Evolutionary conservation across 53 echinoderm and acorn worm species (phyloP), one percentile per base, ranked within the genome.

Genomic region (Crossaster papposus): DNA sequence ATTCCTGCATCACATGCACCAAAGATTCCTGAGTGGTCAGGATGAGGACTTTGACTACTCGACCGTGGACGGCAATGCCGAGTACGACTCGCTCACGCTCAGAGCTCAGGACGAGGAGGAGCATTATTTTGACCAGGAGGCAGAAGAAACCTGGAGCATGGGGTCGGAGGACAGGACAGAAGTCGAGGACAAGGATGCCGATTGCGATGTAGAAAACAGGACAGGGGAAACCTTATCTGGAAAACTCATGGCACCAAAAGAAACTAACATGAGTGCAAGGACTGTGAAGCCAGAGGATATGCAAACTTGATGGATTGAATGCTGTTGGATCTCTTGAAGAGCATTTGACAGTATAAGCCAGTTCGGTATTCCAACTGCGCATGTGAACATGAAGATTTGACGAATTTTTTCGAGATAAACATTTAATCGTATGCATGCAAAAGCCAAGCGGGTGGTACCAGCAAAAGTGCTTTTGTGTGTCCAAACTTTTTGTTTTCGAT

Each of bases 1-100:
- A 82, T 96, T 96, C 92, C 75, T 91, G 51, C 84, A 89, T 53
- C 81, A 91, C 83, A 96, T 96, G 97, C 92, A 92, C 54, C 90
- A 85, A 72, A 79, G 94, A 79, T 96, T 96, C 88, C 89, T 96
- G 31, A 92, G 90, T 22, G 97, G 97, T 14, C 72, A 92, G 52
- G 97, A 96, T 50, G 71, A 92, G 62, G 94, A 96, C 58, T 96
- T 96, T 94, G 92, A 96, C 83, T 96, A 96, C 70, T 77, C 91
- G n/a, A 84, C 80, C 12, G 95, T 96, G n/a, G 97, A 96, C 54
- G 55, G 82, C 79, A 96, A 96, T 54, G 88, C 78, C 20, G 97
- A 96, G 72, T 96, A 95, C 76, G 97, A 96, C 81, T 96, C 97
- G 2, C 53, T 96, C 7, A 94, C 76, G 33, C 95, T 94, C 35